These are phyloP conservation scores for Carollia perspicillata DNA, from an alignment of 2,113 vertebrate species.

Conservation along the genomic window DNA sequence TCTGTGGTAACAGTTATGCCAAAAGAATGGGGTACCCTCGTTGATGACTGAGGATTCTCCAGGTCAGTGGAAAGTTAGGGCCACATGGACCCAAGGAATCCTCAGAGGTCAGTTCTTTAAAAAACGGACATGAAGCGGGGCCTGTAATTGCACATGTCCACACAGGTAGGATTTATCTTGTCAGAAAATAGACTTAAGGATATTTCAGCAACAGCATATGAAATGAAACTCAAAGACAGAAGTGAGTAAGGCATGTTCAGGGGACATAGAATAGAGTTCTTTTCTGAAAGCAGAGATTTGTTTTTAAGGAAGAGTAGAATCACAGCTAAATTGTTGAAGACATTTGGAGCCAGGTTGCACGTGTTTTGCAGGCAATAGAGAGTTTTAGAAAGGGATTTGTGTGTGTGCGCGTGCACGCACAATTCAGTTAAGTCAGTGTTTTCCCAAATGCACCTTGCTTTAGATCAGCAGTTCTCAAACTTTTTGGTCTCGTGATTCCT, in stretches of 20 bases:
- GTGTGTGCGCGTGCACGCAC: fast-evolving
- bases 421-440: background rate
- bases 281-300: background rate
- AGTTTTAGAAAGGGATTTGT: background rate
- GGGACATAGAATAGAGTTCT: background rate
- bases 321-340: background rate
- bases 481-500: background rate
- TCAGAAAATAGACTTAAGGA: background rate
- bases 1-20: background rate
- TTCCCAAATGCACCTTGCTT: background rate
- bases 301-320: background rate
- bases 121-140: background rate
- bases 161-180: background rate
- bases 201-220: background rate
- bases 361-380: background rate
- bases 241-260: background rate
- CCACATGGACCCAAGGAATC: background rate
- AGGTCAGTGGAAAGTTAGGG: background rate
- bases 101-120: background rate
- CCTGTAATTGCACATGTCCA: background rate
- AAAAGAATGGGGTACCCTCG: background rate
- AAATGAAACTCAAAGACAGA: background rate
- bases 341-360: background rate
- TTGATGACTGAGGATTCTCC: background rate
- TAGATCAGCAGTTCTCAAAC: background rate